phyloP scores from a whole-genome alignment of 2,797 vertebrate genomes.

The Chelon auratus region DNA sequence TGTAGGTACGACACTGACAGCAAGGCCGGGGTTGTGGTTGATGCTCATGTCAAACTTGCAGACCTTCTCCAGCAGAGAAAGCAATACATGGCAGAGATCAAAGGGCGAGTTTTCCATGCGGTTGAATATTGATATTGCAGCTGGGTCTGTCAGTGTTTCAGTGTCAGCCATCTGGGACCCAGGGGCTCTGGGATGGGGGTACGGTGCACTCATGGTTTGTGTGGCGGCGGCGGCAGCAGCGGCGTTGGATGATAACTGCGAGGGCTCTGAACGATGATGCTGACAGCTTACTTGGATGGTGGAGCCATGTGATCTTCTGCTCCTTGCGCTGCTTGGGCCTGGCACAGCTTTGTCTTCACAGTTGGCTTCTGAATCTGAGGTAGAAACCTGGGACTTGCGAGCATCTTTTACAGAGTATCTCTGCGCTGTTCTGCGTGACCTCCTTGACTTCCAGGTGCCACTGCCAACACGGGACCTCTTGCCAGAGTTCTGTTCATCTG shows the following conservation, averaged over 20 bases:
- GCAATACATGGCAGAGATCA: constrained; percentile 93
- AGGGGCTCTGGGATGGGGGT: constrained; percentile 75
- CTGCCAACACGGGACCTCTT: constrained; percentile 77
- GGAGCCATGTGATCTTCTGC: constrained; percentile 82
- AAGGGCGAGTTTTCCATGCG: constrained; percentile 93
- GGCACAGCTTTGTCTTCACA: constrained; percentile 86
- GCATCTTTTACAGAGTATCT: constrained; percentile 92
- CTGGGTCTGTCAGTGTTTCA: constrained; percentile 85
- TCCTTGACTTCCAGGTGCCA: constrained; percentile 85
- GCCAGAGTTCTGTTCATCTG: constrained; percentile 81
- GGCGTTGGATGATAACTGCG: constrained; percentile 44
- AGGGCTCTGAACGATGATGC: constrained; percentile 78
- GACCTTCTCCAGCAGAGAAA: constrained; percentile 95
- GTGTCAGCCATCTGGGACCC: constrained; percentile 73
- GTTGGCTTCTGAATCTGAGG: constrained; percentile 94
- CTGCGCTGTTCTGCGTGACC: constrained; percentile 86
- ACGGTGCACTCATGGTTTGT: constrained; percentile 76
- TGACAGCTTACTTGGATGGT: constrained; percentile 82
- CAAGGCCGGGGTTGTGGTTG: constrained; percentile 90
- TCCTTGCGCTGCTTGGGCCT: constrained; percentile 71
- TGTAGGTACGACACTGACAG: constrained; percentile 91
- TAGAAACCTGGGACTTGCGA: constrained; percentile 91
- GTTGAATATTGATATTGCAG: constrained; percentile 86
- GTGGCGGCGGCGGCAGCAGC: constrained; percentile 15
- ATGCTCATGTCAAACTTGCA: constrained; percentile 94